phyloP scores from a whole-genome alignment of 2,113 vertebrate species.

The Carlito syrichta region DNA sequence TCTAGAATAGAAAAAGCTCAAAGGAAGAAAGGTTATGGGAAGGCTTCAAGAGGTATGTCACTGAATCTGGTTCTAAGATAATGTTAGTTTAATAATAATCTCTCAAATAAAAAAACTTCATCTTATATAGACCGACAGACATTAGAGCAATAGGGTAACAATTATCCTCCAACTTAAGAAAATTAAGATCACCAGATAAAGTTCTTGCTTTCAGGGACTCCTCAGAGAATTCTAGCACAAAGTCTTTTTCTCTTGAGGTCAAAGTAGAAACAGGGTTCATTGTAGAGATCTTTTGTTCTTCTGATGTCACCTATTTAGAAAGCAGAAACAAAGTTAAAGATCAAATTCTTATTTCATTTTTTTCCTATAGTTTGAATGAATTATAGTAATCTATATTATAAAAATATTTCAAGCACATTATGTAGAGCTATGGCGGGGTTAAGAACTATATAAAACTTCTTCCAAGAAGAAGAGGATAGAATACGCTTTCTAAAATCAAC shows the following conservation, averaged over 20 bases:
- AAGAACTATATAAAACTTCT: neutral
- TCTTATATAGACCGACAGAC: neutral
- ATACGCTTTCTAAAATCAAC: neutral
- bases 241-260: slow-evolving; percentile 57
- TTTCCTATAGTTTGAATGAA: neutral
- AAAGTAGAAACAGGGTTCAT: slow-evolving; percentile 38
- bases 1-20: neutral
- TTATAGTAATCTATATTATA: neutral
- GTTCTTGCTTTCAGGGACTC: slow-evolving; percentile 25
- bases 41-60: neutral
- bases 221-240: neutral
- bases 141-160: neutral
- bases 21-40: neutral
- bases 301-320: slow-evolving; percentile 58
- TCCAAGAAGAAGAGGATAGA: neutral
- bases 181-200: slow-evolving; percentile 34
- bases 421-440: neutral
- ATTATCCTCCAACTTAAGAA: neutral
- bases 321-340: neutral
- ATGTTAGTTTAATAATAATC: neutral
- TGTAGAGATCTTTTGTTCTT: slow-evolving; percentile 40
- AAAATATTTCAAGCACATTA: neutral
- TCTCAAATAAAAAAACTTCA: neutral
- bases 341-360: neutral
- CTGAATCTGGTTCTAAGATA: neutral